Evolutionary conservation across 53 echinoderm and acorn worm species (phyloP), one percentile per base, ranked within the genome.

Genomic region (Astropecten irregularis): DNA sequence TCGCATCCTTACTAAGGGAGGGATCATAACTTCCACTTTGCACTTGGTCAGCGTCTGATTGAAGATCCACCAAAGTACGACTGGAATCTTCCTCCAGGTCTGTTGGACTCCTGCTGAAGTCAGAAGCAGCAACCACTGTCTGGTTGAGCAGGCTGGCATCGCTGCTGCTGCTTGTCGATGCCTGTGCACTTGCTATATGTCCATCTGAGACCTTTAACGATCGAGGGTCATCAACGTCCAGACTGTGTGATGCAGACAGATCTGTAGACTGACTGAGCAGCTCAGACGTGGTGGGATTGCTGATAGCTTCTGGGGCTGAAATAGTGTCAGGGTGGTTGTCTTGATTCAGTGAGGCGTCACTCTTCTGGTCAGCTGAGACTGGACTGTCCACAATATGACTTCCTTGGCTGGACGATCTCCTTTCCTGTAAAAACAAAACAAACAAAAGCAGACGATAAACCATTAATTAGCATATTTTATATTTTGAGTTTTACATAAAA

Each of bases 91-190:
- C 19, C 2, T 15, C n/a, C n/a, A n/a, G n/a, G n/a, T n/a, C n/a
- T n/a, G 38, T 18, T 37, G 34, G 54, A 14, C 16, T 29, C 39
- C 10, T 52, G 42, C 67, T 83, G 20, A 93, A 69, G 21, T 89
- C 91, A 1, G 91, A 91, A 18, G 85, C 57, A 33, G 90, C 87
- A 50, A 95, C 90, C 21, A 95, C 95, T 16, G 95, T 95, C 74
- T 85, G 87, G 71, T 95, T 95, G 30, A 95, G 73, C 19, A 82
- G 88, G 58, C 92, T 95, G 48, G 37, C 70, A 49, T 92, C 88
- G 55, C 92, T 92, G 71, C 92, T 92, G 33, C 88, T 88, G 28
- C 79, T 79, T n/a, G 79, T 79, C 15, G 79, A 79, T 27, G 47
- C 79, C 15, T 79, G 79, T 30, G 33, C 79, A 79, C 79, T 79